phyloP scores from a whole-genome alignment of 1,140 invertebrate genomes.

The Heterodera schachtii region DNA sequence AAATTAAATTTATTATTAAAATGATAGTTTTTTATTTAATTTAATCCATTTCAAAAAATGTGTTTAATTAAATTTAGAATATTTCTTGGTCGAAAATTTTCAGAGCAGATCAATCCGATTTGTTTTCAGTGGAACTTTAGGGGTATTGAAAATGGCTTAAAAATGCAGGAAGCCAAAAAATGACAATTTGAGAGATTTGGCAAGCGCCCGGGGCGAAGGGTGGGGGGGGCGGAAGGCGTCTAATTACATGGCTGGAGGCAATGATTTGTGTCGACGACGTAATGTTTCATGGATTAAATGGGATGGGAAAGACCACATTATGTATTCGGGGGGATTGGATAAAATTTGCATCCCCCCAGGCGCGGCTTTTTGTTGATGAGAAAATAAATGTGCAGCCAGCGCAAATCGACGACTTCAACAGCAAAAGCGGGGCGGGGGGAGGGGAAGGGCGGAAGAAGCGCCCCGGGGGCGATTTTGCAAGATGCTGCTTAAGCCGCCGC shows the following conservation, averaged over 20 bases:
- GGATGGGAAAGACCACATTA: background rate
- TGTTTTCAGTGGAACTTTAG: too few species aligned
- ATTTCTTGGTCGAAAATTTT: too few species aligned
- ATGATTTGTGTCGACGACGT: too few species aligned
- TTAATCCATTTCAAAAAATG: too few species aligned
- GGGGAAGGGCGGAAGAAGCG: too few species aligned
- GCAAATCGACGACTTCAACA: background rate
- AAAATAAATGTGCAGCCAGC: background rate
- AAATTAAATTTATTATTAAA: too few species aligned
- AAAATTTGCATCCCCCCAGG: background rate
- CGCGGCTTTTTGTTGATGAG: background rate
- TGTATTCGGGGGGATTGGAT: background rate
- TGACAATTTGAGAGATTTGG: background rate
- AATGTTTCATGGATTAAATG: too few species aligned
- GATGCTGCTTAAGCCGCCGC: background rate
- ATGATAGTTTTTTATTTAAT: too few species aligned
- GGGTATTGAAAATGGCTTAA: background rate
- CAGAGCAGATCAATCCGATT: too few species aligned
- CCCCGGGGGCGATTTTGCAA: too few species aligned
- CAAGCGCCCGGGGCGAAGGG: too few species aligned
- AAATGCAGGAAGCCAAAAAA: background rate
- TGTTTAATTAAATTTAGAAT: too few species aligned
- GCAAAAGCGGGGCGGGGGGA: background rate
- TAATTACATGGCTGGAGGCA: background rate
- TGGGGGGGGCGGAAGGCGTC: background rate